Evolutionary conservation across 2,113 vertebrate species (phyloP), one percentile per base, ranked within the genome.

Genomic region (Sturnira hondurensis): DNA sequence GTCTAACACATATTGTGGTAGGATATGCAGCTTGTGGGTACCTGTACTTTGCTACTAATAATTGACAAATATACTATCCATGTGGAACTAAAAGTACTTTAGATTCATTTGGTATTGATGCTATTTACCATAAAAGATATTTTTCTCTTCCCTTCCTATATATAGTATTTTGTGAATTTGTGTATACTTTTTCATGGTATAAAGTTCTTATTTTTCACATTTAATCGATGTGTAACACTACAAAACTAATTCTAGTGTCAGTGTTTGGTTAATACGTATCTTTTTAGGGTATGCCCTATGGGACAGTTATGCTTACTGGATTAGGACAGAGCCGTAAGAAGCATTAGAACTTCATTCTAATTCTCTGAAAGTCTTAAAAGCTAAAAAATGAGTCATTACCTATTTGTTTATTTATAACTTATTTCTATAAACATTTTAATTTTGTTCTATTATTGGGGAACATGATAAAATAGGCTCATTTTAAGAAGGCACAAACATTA

Each of bases 371-470:
- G 96, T 97, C 92, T 92, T 50, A 96, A 82, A 89, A 71, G 56
- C 96, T 97, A 28, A 97, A 89, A 96, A 78, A 50, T 94, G 87
- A 94, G 70, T 26, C 45, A 90, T 50, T 96, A 97, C 3, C 74
- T 96, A 95, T 77, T 74, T 88, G n/a, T 67, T 96, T 87, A 89
- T 92, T 81, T 83, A 86, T 95, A 56, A 92, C 96, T 96, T 96
- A 94, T 93, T 82, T 93, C 67, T 86, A 77, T 90, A 33, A 97
- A 97, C 96, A 52, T 83, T 97, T 95, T 76, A 97, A 86, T 94
- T 95, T 78, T 82, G 70, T 96, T 47, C 33, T 86, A 82, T 84
- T 31, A 97, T 95, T 97, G 96, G 63, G 91, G 68, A 95, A 95
- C 93, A 56, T 22, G 47, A 96, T 84, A 95, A 96, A 65, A 7